Evolutionary conservation across 2,888 invertebrate species (phyloP).

Genomic region (Pemphredon lugubris): DNA sequence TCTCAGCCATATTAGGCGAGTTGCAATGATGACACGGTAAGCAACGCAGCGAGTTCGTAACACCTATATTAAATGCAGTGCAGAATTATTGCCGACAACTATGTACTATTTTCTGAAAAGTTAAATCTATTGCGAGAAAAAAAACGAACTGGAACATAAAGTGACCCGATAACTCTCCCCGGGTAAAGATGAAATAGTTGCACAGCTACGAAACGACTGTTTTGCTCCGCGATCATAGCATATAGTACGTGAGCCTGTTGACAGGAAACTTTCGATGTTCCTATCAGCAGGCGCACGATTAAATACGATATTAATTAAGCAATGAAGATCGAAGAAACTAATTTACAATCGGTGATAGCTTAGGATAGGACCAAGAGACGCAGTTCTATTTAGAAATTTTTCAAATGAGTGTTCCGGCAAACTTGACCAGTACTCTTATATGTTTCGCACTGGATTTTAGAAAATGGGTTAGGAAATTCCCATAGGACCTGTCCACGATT

Average conservation of each 20-base stretch:
- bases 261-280: constrained; percentile 56
- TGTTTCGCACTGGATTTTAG: constrained; percentile 50
- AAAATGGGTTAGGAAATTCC: constrained; percentile 5
- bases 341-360: constrained; percentile 72
- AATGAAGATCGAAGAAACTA: constrained; percentile 70
- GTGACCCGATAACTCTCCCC: constrained; percentile 1
- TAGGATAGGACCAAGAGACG: constrained; percentile 66
- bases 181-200: constrained; percentile 25
- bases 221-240: constrained; percentile 68
- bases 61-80: constrained; percentile 25
- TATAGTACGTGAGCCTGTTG: constrained; percentile 63
- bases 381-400: constrained; percentile 66
- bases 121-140: constrained; percentile 31
- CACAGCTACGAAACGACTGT: constrained; percentile 62
- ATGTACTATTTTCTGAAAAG: constrained; percentile 46
- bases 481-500: not conserved
- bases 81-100: constrained; percentile 37
- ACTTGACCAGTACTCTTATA: constrained; percentile 59
- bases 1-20: constrained; percentile 65
- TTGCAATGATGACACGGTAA: constrained; percentile 64
- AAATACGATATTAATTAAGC: constrained; percentile 74
- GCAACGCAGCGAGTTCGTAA: constrained; percentile 66
- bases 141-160: constrained; percentile 9
- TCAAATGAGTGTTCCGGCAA: constrained; percentile 56
- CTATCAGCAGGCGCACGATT: constrained; percentile 61